phyloP scores from a whole-genome alignment of 1,140 invertebrate genomes.

The Zelostemma sp. region DNA sequence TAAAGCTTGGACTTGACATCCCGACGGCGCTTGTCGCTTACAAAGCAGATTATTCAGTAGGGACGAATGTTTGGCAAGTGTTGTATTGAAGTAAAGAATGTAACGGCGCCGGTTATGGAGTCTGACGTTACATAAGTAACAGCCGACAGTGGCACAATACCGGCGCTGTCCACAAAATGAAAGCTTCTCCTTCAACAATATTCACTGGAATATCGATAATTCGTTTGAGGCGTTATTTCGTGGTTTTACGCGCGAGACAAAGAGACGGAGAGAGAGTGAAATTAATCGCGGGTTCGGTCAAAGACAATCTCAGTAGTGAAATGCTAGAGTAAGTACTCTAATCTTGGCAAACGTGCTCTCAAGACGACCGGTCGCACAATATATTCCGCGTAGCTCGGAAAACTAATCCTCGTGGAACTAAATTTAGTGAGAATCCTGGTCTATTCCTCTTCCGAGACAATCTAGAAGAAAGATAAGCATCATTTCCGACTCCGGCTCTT shows the following conservation, averaged over 20 bases:
- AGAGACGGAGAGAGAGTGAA: constrained; percentile 8
- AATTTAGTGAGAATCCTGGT: constrained; percentile 15
- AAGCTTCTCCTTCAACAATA: constrained; percentile 25
- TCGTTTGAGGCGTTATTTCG: background rate
- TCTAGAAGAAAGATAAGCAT: background rate
- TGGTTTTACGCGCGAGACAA: constrained; percentile 30
- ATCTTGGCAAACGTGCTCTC: constrained; percentile 23
- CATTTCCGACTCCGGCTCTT: constrained; percentile 14
- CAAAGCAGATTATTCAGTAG: constrained; percentile 12
- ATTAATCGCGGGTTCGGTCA: constrained; percentile 38
- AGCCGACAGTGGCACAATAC: constrained; percentile 50
- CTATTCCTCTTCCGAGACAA: background rate
- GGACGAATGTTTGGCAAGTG: constrained; percentile 20
- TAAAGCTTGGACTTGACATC: background rate
- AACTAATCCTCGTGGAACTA: constrained; percentile 35
- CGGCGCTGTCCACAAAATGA: constrained; percentile 50
- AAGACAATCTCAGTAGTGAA: constrained; percentile 24
- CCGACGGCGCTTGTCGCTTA: constrained; percentile 1
- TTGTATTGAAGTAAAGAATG: constrained; percentile 17
- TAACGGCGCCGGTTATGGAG: constrained; percentile 25
- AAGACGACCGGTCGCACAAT: constrained; percentile 19
- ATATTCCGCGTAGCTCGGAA: constrained; percentile 20
- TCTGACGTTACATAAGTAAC: constrained; percentile 57
- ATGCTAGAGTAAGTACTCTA: constrained; percentile 18
- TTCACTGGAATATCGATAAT: constrained; percentile 25